These are phyloP conservation scores for Diabrotica undecimpunctata DNA, from an alignment of 1,140 invertebrate genomes.

Conservation along the genomic window DNA sequence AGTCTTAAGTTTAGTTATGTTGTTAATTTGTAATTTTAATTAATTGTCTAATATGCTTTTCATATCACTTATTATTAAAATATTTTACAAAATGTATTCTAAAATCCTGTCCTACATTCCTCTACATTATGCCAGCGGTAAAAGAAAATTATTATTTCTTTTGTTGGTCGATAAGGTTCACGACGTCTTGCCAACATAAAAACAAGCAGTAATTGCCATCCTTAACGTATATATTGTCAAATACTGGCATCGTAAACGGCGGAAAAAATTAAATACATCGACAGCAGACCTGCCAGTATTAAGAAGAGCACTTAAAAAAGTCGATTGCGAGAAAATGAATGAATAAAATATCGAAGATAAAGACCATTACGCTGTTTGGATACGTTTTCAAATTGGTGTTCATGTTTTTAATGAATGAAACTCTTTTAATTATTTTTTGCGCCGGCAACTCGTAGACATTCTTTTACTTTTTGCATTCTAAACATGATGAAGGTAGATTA, in stretches of 20 bases:
- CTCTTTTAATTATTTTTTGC: conserved; percentile 15
- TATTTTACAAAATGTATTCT: too few species aligned
- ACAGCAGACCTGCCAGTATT: not conserved
- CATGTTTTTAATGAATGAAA: conserved; percentile 10
- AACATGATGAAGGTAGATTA: conserved; percentile 21
- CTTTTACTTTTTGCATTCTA: conserved; percentile 14
- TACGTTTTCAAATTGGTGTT: conserved; percentile 6
- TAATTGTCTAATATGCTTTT: too few species aligned
- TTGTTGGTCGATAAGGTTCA: too few species aligned
- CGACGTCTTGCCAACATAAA: too few species aligned
- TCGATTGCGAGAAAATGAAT: conserved; percentile 2
- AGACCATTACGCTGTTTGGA: not conserved
- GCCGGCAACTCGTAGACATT: conserved; percentile 5
- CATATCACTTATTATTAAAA: too few species aligned
- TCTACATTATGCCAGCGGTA: too few species aligned
- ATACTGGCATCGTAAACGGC: not conserved
- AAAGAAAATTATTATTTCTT: too few species aligned
- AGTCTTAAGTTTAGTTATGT: too few species aligned
- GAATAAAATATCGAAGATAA: conserved; percentile 3
- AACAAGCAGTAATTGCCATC: too few species aligned
- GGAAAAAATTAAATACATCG: not conserved
- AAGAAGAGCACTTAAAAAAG: conserved; percentile 1
- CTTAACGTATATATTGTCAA: too few species aligned
- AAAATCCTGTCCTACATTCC: too few species aligned
- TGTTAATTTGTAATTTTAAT: too few species aligned